These are phyloP conservation scores for Cygnus olor DNA, from an alignment of 2,797 vertebrate genomes.

Conservation along the genomic window DNA sequence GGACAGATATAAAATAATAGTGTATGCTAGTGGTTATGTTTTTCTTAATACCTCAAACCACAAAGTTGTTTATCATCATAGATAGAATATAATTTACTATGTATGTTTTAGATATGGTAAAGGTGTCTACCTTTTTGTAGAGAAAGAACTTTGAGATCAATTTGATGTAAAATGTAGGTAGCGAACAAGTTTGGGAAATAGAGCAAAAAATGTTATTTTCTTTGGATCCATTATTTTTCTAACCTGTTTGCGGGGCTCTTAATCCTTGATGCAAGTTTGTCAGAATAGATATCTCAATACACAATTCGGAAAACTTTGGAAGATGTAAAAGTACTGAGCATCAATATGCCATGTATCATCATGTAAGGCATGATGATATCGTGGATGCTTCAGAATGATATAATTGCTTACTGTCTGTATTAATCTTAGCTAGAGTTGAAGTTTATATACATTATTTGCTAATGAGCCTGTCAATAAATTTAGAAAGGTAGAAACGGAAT, in stretches of 20 bases:
- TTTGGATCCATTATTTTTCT: not conserved
- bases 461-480: not conserved
- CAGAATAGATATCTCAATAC: not conserved
- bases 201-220: not conserved
- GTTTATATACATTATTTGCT: not conserved
- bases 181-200: not conserved
- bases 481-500: not conserved
- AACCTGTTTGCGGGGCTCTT: not conserved
- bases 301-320: not conserved
- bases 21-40: not conserved
- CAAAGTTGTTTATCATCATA: not conserved
- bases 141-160: not conserved
- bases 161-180: not conserved
- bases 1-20: not conserved
- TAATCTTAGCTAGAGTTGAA: not conserved
- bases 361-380: not conserved
- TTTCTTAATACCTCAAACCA: not conserved
- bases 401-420: not conserved
- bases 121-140: not conserved
- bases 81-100: not conserved
- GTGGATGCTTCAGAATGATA: not conserved
- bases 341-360: not conserved
- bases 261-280: not conserved
- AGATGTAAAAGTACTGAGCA: not conserved
- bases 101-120: not conserved